These are phyloP conservation scores for Syngnathus typhle DNA, from an alignment of 2,113 vertebrate species.

Conservation along the genomic window DNA sequence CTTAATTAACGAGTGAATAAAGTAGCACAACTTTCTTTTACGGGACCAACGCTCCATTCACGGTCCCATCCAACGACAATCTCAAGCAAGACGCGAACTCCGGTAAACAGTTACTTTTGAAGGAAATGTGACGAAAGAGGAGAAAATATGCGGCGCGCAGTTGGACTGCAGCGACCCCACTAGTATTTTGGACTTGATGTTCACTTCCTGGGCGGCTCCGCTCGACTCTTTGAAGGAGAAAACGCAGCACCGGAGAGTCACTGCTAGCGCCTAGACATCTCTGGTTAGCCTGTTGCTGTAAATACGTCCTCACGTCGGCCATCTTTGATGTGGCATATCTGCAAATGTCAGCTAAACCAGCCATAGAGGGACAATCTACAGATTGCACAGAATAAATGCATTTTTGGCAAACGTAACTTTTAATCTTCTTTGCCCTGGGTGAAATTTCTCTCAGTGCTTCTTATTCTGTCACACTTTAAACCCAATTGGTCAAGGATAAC, in stretches of 20 bases:
- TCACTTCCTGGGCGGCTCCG: constrained; percentile 72
- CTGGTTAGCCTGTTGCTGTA: background rate
- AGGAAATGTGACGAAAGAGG: background rate
- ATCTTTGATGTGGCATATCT: background rate
- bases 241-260: background rate
- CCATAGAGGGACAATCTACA: background rate
- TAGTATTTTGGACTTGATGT: background rate
- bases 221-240: background rate
- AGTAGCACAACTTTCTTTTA: constrained; percentile 13
- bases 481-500: too few relatives aligned
- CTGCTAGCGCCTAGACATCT: background rate
- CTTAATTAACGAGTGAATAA: background rate
- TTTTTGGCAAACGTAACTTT: background rate
- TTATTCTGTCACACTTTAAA: too few relatives aligned
- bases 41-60: constrained; percentile 47
- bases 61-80: constrained; percentile 10
- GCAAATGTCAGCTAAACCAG: too few relatives aligned
- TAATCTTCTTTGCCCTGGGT: too few relatives aligned
- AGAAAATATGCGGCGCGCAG: background rate
- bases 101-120: background rate
- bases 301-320: background rate
- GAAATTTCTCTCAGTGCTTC: too few relatives aligned
- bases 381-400: background rate
- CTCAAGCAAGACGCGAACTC: background rate
- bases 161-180: background rate